These are phyloP conservation scores for Leptopilina syphax DNA, from an alignment of 2,888 invertebrate genomes.

Conservation along the genomic window DNA sequence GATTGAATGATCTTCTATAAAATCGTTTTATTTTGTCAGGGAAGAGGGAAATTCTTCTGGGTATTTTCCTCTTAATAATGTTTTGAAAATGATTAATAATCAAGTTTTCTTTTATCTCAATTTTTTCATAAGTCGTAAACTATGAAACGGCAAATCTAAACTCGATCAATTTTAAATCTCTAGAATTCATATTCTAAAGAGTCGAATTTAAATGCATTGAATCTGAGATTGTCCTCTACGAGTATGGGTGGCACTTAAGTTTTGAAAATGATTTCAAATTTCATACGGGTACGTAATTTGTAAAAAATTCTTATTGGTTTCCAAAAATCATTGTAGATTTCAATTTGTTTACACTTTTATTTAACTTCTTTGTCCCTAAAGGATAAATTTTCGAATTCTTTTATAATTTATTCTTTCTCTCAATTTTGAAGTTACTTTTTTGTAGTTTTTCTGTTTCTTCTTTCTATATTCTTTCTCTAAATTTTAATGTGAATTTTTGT, in stretches of 20 bases:
- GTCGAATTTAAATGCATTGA: constrained; percentile 31
- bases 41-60: no score
- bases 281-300: background rate
- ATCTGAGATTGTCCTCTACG: background rate
- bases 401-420: no score
- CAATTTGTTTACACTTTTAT: no score
- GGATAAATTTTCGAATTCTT: no score
- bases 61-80: no score
- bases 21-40: no score
- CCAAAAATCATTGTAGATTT: background rate
- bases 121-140: background rate
- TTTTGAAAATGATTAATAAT: background rate
- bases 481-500: no score
- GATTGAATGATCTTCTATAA: no score
- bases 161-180: background rate
- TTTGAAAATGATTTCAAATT: constrained; percentile 13
- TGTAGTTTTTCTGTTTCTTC: no score
- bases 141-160: background rate
- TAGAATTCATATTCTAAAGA: background rate
- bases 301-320: background rate
- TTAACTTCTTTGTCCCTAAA: no score
- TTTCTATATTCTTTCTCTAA: no score
- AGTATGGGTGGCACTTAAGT: background rate
- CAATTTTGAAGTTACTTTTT: no score
- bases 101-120: background rate